Evolutionary conservation across 2,888 invertebrate species (phyloP).

Genomic region (Napeogenes inachia): DNA sequence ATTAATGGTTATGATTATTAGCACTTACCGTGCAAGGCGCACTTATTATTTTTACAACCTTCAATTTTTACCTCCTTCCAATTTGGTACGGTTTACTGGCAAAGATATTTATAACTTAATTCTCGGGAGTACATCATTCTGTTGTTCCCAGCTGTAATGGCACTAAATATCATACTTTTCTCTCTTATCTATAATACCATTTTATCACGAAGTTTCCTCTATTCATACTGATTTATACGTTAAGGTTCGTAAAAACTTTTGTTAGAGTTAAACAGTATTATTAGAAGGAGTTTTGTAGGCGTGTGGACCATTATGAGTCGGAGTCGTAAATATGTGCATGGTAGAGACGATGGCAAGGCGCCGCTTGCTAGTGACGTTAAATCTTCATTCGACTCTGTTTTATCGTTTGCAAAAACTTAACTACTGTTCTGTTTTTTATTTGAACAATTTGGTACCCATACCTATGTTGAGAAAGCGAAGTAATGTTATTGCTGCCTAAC

Average conservation of each 20-base stretch:
- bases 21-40: slow-evolving; percentile 52
- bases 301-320: slow-evolving; percentile 42
- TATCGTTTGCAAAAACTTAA: slow-evolving; percentile 49
- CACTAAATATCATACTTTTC: slow-evolving; percentile 14
- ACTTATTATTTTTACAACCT: slow-evolving; percentile 49
- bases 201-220: slow-evolving; percentile 22
- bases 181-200: slow-evolving; percentile 19
- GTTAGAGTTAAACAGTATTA: slow-evolving; percentile 36
- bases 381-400: slow-evolving; percentile 46
- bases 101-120: slow-evolving; percentile 36
- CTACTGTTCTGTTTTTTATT: slow-evolving; percentile 16
- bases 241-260: slow-evolving; percentile 34
- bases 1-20: slow-evolving; percentile 64
- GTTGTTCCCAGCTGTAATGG: slow-evolving; percentile 18
- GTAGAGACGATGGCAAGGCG: slow-evolving; percentile 41
- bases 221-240: slow-evolving; percentile 28
- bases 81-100: slow-evolving; percentile 32
- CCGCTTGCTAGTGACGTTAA: slow-evolving; percentile 41
- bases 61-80: slow-evolving; percentile 38
- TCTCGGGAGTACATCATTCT: slow-evolving; percentile 17
- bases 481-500: too few species aligned
- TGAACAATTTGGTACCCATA: slow-evolving; percentile 10
- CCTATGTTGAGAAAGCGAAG: background rate
- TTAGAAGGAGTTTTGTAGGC: slow-evolving; percentile 41
- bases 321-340: slow-evolving; percentile 45